Base-by-base conservation (phyloP, 2,888 invertebrate genomes). In the Fabriciana adippe region DNA sequence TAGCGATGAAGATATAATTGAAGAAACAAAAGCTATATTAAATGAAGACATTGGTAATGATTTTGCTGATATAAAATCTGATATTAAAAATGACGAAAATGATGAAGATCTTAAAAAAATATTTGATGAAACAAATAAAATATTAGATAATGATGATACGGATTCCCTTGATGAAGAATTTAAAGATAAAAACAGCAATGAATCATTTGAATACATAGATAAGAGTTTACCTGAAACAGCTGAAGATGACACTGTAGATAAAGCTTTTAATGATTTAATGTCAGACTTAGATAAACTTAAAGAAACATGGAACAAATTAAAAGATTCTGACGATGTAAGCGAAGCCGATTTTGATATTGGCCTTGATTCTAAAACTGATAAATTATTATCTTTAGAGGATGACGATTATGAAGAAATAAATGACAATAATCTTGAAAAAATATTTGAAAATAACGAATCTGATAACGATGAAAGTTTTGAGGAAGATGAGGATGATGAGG, bases 221-320 rank as follows among this genome's bases (percentile, higher is more conserved):
- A 83, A 84, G 61, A 59, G 62, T 15, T 21, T n/a, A 14, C 45
- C 15, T 35, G 55, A 53, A 50, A 56, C 45, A 3, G 62, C 45
- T 48, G 56, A 67, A 51, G 67, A 63, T 48, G 66, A 68, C 5
- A 45, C 63, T 53, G 79, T 80, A 1, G 79, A 81, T 6, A 79
- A 83, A 72, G 80, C 78, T 2, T 81, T 83, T 57, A 73, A 74
- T 21, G 87, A 89, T 64, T 75, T 90, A 11, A 79, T 85, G 68
- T 78, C 77, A 18, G 86, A 90, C 71, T 79, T 89, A 47, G 79
- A 82, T 16, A 80, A 82, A 65, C 72, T 90, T 35, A 79, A 85
- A 66, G 81, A 81, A 61, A 85, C 84, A 15, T 73, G 83, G 63
- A 75, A 81, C 14, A 85, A 88, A 74, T 75, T 89, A 13, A 74